phyloP scores from a whole-genome alignment of 35 echinoderm and acorn worm genomes.

The Nesometra sesokonis region DNA sequence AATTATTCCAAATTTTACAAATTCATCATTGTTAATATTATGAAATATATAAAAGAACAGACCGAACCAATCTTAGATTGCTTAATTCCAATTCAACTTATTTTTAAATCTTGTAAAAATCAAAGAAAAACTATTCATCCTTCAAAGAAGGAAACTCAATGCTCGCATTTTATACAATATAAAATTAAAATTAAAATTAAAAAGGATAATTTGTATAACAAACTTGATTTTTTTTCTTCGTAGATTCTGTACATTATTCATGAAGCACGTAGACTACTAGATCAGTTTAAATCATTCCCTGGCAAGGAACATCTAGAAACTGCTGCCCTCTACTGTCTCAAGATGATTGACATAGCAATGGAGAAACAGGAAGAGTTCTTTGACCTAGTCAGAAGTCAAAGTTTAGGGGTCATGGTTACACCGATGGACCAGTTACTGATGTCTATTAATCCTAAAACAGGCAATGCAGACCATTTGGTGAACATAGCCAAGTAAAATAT shows the following conservation, averaged over 20 bases:
- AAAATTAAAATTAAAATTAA: not conserved
- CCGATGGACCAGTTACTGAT: conserved; percentile 78
- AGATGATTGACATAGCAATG: conserved; percentile 54
- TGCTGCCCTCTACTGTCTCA: conserved; percentile 62
- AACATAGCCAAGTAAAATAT: conserved; percentile 70
- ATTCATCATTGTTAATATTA: too few relatives aligned
- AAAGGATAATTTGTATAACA: too few relatives aligned
- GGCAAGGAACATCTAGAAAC: conserved; percentile 63
- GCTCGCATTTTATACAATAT: too few relatives aligned
- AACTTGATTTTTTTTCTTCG: not conserved
- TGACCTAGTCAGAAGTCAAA: conserved; percentile 70
- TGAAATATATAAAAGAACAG: too few relatives aligned
- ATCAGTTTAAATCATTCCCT: conserved; percentile 44
- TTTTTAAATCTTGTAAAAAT: too few relatives aligned
- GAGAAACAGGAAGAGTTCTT: conserved; percentile 80
- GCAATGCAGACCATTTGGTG: conserved; percentile 77
- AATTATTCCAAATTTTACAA: too few relatives aligned
- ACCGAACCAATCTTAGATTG: too few relatives aligned
- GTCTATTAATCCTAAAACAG: conserved; percentile 73
- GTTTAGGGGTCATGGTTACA: conserved; percentile 54
- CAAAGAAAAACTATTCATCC: too few relatives aligned
- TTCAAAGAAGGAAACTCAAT: too few relatives aligned
- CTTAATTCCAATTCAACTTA: too few relatives aligned
- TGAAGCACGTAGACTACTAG: conserved; percentile 39
- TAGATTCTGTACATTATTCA: conserved; percentile 71